These are phyloP conservation scores for Pachliopta kotzebuea DNA, from an alignment of 2,888 invertebrate genomes.

Conservation along the genomic window DNA sequence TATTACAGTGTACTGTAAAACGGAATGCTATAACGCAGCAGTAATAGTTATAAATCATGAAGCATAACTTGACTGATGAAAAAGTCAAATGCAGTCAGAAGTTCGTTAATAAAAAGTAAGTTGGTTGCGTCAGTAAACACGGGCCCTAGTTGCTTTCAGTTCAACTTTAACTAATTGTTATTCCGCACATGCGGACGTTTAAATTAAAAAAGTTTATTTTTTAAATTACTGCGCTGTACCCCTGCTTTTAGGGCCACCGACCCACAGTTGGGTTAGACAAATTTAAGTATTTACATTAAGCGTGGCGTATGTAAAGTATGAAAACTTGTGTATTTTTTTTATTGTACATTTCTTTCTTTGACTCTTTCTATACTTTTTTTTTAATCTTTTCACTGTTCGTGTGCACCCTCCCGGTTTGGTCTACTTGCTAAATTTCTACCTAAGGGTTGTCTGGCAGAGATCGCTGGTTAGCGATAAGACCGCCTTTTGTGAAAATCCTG, in stretches of 20 bases:
- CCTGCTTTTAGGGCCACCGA: background rate
- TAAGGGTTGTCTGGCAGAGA: too few relatives aligned
- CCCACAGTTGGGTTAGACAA: too few relatives aligned
- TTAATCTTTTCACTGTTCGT: too few relatives aligned
- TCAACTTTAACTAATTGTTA: constrained; percentile 19
- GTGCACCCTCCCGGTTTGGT: too few relatives aligned
- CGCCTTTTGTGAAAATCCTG: too few relatives aligned
- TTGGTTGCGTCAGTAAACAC: constrained; percentile 13
- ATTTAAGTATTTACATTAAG: too few relatives aligned
- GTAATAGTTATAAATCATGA: background rate
- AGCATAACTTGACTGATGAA: background rate
- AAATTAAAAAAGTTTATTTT: constrained; percentile 24
- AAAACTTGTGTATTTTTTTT: too few relatives aligned
- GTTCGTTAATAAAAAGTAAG: constrained; percentile 22
- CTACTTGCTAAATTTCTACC: too few relatives aligned
- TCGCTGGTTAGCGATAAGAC: too few relatives aligned
- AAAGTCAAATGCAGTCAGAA: constrained; percentile 6
- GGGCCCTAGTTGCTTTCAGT: constrained; percentile 4
- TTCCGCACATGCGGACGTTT: constrained; percentile 12
- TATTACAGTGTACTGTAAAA: background rate
- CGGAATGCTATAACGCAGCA: background rate
- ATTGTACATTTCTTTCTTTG: too few relatives aligned
- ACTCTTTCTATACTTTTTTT: too few relatives aligned
- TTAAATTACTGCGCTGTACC: constrained; percentile 6
- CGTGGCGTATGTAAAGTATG: too few relatives aligned